A percentile compares a stretch with the other conserved stretches of the same genome.
Conservation (phyloP, 2,113 vertebrate genomes). For the Thoracochromis brauschi region DNA sequence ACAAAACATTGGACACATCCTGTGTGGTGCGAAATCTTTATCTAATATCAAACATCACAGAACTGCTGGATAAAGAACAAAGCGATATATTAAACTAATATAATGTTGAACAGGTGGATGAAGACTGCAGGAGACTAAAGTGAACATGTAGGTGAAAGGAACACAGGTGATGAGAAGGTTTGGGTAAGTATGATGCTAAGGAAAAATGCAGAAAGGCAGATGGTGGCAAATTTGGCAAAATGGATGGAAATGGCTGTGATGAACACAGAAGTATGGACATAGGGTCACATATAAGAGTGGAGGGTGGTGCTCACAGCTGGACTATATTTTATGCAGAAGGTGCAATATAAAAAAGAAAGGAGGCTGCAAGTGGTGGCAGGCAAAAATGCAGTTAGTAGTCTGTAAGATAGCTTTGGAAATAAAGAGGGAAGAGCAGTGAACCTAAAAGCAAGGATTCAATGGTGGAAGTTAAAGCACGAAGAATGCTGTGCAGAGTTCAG, state of each 20-base stretch:
- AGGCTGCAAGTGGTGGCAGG: neutral
- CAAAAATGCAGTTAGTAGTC: neutral
- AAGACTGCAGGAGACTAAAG: neutral
- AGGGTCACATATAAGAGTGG: neutral
- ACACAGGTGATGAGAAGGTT: neutral
- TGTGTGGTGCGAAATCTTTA: neutral
- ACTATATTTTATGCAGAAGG: neutral
- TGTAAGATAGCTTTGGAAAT: neutral
- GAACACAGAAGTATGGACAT: neutral
- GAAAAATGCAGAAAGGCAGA: neutral
- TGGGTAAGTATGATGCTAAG: rapidly evolving
- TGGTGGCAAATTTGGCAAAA: neutral
- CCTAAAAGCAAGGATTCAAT: neutral
- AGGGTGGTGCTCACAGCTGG: neutral
- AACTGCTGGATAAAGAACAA: neutral
- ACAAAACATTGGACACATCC: neutral
- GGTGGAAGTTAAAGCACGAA: neutral
- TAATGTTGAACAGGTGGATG: neutral
- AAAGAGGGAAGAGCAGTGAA: neutral
- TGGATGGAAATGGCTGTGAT: neutral
- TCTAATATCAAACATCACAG: neutral
- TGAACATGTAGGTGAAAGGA: neutral
- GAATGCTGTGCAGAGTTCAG: neutral
- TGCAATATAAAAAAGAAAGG: neutral
- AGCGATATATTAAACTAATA: neutral